These are phyloP conservation scores for Drosophila mauritiana DNA, from an alignment of 1,140 invertebrate genomes.

Conservation along the genomic window DNA sequence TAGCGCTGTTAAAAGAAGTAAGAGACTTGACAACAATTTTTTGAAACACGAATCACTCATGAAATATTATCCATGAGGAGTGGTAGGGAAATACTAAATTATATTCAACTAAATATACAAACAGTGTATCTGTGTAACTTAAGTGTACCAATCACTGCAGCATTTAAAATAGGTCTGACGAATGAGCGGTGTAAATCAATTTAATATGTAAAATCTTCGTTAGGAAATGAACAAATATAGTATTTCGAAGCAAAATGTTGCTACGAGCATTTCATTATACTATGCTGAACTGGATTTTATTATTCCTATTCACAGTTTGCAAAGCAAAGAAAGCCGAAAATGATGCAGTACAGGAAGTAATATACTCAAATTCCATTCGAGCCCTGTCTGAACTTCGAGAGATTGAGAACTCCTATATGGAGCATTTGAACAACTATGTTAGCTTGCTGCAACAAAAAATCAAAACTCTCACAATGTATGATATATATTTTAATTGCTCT, in stretches of 20 bases:
- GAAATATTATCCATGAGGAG: too few relatives aligned
- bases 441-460: constrained; percentile 9
- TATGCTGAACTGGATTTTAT: background rate
- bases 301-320: background rate
- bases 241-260: background rate
- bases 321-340: background rate
- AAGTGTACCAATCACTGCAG: background rate
- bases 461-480: constrained; percentile 12
- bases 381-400: constrained; percentile 23
- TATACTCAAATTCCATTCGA: constrained; percentile 29
- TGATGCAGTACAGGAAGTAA: background rate
- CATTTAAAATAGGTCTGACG: background rate
- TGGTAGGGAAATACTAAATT: too few relatives aligned
- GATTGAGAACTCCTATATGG: constrained; percentile 35
- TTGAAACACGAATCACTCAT: too few relatives aligned
- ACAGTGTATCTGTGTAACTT: too few relatives aligned
- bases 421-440: constrained; percentile 11
- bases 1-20: too few relatives aligned
- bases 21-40: too few relatives aligned
- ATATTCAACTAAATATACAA: background rate
- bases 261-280: background rate
- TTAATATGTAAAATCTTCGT: background rate
- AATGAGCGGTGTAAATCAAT: background rate
- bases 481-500: background rate
- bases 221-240: background rate